Base-by-base conservation (phyloP, 37 sponge, comb jelly and placozoan species). In the Chondrosia reniformis region DNA sequence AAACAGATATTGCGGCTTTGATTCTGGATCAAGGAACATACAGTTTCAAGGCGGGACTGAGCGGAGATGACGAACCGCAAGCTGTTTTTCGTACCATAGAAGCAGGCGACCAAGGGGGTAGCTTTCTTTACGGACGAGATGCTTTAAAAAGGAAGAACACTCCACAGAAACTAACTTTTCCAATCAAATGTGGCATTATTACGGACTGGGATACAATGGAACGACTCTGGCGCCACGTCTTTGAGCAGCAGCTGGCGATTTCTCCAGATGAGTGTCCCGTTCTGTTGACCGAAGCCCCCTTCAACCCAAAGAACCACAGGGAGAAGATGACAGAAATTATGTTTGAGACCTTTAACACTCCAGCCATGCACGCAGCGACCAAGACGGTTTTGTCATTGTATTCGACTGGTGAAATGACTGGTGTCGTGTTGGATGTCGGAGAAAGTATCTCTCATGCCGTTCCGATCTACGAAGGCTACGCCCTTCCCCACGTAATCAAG, bases 251-350 rank as follows among this genome's bases (percentile, higher is more conserved):
- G 46, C 74, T 85, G 27, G 22, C 65, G 25, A 80, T 79, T 31
- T 65, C 86, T 44, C 74, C 86, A 21, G 86, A 85, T 24, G 86
- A 85, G 40, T 79, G 72, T 49, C 86, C 86, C 63, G 86, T 67
- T 41, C 66, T 85, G 17, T 80, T 85, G 31, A 85, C 86, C 7
- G 86, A 85, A 67, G 86, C 74, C 66, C 86, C 86, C 62, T 61
- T 79, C 67, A 85, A 85, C 75, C 86, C 80, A 62, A 85, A 85
- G 56, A 76, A 63, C 55, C 69, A 79, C 86, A 72, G 86, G 46
- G 86, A 85, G 67, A 85, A 79, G 76, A 85, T 85, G 86, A 85
- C 86, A 24, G 71, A 85, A 76, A 79, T 85, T 52, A 85, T 85
- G 86, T 85, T 85, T 75, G 86, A 85, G 76, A 79, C 79, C 55